phyloP scores from a whole-genome alignment of 2,888 invertebrate species.

The Trissoscelio sp. region DNA sequence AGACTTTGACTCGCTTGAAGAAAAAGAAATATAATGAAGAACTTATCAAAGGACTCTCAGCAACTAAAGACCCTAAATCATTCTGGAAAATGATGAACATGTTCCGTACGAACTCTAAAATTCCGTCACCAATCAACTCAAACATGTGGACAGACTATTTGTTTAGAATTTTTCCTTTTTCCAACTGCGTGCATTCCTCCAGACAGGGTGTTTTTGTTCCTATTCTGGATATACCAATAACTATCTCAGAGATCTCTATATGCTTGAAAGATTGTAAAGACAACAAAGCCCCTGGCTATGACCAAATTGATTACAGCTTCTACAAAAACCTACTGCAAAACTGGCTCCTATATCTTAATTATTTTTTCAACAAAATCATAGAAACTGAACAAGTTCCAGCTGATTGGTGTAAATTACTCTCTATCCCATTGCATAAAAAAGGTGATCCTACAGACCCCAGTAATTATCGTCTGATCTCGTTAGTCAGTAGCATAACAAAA shows the following conservation, averaged over 20 bases:
- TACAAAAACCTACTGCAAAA: background rate
- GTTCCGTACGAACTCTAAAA: background rate
- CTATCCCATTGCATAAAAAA: too few species aligned
- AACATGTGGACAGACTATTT: background rate
- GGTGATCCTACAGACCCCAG: too few species aligned
- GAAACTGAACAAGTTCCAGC: too few species aligned
- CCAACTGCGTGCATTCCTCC: background rate
- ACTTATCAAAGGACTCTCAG: background rate
- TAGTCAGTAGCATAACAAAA: too few species aligned
- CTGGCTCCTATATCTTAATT: too few species aligned
- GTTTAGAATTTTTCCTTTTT: background rate
- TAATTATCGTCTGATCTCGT: too few species aligned
- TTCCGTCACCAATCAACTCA: background rate
- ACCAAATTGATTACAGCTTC: background rate
- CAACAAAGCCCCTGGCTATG: background rate
- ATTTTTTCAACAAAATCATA: too few species aligned
- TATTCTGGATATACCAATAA: too few species aligned
- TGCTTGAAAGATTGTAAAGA: background rate
- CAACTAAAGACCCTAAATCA: background rate
- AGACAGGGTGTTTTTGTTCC: background rate
- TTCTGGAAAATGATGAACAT: background rate
- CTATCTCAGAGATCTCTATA: background rate
- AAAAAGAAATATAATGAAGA: background rate
- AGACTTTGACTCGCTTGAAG: background rate
- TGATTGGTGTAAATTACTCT: too few species aligned